phyloP scores from a whole-genome alignment of 1,140 invertebrate genomes.

The Trachymyrmex cornetzi region DNA sequence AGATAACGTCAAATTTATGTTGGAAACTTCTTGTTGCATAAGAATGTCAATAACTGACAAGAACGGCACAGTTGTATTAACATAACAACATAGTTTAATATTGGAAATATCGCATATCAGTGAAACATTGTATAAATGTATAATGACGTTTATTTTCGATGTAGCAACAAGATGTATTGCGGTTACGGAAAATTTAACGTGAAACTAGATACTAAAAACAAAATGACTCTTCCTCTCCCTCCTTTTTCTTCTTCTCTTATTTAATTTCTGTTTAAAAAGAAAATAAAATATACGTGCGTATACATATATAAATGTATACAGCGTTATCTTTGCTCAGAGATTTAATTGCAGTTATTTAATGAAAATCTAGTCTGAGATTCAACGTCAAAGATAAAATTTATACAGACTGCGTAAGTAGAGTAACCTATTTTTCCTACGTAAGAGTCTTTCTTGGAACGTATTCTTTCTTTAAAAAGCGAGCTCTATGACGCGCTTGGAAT shows the following conservation, averaged over 20 bases:
- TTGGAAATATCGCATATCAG: slow-evolving; percentile 1
- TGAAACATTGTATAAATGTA: slow-evolving; percentile 31
- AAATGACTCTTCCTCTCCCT: background rate
- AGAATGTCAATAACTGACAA: slow-evolving; percentile 32
- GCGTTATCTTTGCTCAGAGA: background rate
- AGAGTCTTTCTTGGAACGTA: slow-evolving; percentile 11
- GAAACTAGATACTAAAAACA: background rate
- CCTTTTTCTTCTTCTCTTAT: background rate
- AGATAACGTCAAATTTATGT: slow-evolving; percentile 26
- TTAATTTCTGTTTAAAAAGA: background rate
- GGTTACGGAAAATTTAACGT: background rate
- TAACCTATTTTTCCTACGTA: background rate
- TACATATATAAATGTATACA: background rate
- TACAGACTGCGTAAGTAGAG: background rate
- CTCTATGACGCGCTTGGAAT: background rate
- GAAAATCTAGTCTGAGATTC: slow-evolving; percentile 1
- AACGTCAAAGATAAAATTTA: background rate
- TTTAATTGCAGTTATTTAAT: background rate
- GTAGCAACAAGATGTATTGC: slow-evolving; percentile 9
- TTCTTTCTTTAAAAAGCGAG: background rate
- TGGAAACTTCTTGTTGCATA: slow-evolving; percentile 26
- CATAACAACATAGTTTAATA: background rate
- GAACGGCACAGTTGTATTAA: slow-evolving; percentile 15
- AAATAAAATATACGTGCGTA: background rate
- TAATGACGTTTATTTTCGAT: slow-evolving; percentile 16